phyloP scores from a whole-genome alignment of 2,797 vertebrate species.

The Mormyrus hasselquistii region DNA sequence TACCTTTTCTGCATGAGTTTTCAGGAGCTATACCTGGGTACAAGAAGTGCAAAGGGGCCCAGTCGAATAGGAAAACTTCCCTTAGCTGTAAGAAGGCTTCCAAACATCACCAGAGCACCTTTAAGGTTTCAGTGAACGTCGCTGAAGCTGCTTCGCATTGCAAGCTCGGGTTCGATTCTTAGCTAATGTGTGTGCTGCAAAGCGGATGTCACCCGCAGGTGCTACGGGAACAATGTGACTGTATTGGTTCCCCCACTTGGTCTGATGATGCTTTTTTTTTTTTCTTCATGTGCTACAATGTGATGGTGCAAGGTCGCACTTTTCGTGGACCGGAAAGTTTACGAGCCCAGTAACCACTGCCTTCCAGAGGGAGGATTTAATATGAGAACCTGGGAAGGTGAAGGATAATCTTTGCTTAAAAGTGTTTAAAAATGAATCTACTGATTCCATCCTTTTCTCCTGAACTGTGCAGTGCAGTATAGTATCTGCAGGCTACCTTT shows the following conservation, averaged over 20 bases:
- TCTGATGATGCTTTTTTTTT: constrained; percentile 14
- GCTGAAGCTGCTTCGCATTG: not conserved
- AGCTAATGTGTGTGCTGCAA: not conserved
- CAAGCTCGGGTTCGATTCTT: not conserved
- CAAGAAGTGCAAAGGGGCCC: not conserved
- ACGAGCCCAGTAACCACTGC: constrained; percentile 10
- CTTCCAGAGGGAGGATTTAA: constrained; percentile 23
- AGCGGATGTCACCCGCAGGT: not conserved
- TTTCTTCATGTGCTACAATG: not conserved
- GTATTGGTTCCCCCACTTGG: not conserved
- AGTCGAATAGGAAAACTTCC: not conserved
- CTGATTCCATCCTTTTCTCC: not conserved
- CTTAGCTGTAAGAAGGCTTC: not conserved
- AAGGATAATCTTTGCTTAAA: not conserved
- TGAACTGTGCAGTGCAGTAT: not conserved
- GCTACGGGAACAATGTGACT: not conserved
- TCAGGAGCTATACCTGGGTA: not conserved
- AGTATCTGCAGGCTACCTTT: not conserved
- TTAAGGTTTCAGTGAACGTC: not conserved
- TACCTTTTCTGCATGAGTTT: not conserved
- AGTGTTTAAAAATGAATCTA: not conserved
- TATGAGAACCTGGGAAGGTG: constrained; percentile 16
- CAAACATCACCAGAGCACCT: not conserved
- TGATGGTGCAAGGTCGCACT: constrained; percentile 15
- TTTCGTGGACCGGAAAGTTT: constrained; percentile 21